Evolutionary conservation across 1,140 invertebrate genomes (phyloP).

Genomic region (Panulirus ornatus): DNA sequence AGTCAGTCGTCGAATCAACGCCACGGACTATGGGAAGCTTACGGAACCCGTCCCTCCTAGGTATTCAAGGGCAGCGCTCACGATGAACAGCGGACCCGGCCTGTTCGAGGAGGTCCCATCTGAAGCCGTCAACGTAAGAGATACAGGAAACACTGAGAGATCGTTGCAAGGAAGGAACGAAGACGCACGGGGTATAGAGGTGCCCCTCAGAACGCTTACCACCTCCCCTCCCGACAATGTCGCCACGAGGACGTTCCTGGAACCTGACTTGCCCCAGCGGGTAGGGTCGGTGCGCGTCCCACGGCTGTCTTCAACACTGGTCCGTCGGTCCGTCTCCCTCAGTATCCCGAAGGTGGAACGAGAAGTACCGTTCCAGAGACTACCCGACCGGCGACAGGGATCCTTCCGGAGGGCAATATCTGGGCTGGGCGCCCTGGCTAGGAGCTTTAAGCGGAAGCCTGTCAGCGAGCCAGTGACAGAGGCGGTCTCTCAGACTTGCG

Average conservation of each 20-base stretch:
- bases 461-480: neutral
- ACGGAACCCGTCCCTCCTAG: conserved; percentile 39
- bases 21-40: conserved; percentile 37
- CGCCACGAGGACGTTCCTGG: conserved; percentile 6
- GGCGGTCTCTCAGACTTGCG: neutral
- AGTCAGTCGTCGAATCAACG: conserved; percentile 46
- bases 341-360: conserved; percentile 23
- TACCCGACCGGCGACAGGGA: conserved; percentile 35
- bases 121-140: neutral
- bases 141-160: neutral
- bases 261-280: neutral
- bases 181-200: neutral
- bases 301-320: conserved; percentile 2
- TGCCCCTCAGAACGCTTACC: neutral
- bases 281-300: conserved; percentile 39
- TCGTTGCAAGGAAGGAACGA: neutral
- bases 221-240: neutral
- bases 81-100: conserved; percentile 49
- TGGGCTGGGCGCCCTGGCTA: conserved; percentile 31
- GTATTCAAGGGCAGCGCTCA: conserved; percentile 57
- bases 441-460: conserved; percentile 43
- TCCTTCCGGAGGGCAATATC: conserved; percentile 49
- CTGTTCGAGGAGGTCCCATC: conserved; percentile 22
- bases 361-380: conserved; percentile 52
- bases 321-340: conserved; percentile 52